These are phyloP conservation scores for Pimephales promelas DNA, from an alignment of 2,113 vertebrate genomes.

Conservation along the genomic window DNA sequence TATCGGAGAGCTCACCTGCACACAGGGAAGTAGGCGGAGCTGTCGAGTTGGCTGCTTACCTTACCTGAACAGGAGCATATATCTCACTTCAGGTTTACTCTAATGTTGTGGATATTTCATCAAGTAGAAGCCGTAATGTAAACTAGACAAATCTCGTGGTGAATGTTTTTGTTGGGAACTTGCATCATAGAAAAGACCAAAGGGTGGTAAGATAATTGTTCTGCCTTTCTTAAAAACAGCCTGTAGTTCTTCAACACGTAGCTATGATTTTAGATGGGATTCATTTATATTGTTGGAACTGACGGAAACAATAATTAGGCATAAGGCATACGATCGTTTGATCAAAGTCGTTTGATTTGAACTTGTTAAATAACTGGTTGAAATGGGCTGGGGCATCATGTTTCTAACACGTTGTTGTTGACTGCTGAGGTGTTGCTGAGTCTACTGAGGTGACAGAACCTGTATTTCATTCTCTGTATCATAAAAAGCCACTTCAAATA, in stretches of 20 bases:
- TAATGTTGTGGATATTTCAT: not conserved
- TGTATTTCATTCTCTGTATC: conserved; percentile 17
- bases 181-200: not conserved
- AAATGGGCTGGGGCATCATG: not conserved
- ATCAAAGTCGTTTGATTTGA: not conserved
- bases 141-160: not conserved
- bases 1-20: not conserved
- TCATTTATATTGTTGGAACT: not conserved
- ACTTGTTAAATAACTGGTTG: not conserved
- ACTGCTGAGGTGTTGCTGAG: not conserved
- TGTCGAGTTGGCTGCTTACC: too few species aligned
- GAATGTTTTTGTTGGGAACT: not conserved
- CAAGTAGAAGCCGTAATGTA: not conserved
- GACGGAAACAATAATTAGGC: not conserved
- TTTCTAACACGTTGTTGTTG: not conserved
- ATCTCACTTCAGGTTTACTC: not conserved
- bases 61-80: not conserved
- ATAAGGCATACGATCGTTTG: too few species aligned
- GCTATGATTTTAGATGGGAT: not conserved
- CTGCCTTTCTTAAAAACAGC: not conserved
- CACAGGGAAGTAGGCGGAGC: not conserved
- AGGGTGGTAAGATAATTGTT: not conserved
- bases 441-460: not conserved
- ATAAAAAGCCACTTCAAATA: not conserved
- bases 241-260: not conserved